phyloP scores from a whole-genome alignment of 2,888 invertebrate species.

The Eurois occulta region DNA sequence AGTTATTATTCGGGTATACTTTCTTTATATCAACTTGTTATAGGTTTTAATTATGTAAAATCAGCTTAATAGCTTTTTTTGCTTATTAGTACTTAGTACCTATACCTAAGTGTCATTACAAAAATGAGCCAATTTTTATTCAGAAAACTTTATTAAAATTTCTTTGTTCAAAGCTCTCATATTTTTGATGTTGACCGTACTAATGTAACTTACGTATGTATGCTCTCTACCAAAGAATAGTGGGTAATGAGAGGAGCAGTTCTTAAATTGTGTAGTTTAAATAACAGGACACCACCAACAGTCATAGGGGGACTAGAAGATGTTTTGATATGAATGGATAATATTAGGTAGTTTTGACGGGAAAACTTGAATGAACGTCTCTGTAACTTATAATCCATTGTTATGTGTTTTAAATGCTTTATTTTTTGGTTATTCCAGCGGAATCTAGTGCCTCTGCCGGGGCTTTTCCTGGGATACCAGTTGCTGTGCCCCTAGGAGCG shows the following conservation, averaged over 20 bases:
- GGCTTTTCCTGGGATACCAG: slow-evolving; percentile 75
- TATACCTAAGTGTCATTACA: neutral
- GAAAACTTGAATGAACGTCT: neutral
- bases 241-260: neutral
- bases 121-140: neutral
- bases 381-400: neutral
- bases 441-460: slow-evolving; percentile 79
- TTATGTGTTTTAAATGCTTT: slow-evolving; percentile 29
- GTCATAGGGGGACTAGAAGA: neutral
- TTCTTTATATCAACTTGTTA: slow-evolving; percentile 4
- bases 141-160: neutral
- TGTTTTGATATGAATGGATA: neutral
- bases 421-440: slow-evolving; percentile 70
- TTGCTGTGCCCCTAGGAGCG: slow-evolving; percentile 73
- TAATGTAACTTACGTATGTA: neutral
- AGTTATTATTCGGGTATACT: neutral
- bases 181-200: neutral
- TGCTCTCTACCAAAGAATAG: neutral
- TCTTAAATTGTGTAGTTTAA: neutral
- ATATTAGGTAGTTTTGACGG: neutral
- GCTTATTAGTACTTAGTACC: neutral
- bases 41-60: neutral
- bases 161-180: neutral
- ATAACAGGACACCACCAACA: neutral
- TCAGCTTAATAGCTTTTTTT: neutral